A percentile compares a stretch with the other conserved stretches of the same genome.
Conservation (phyloP, 2,797 vertebrate genomes). For the Pteronotus mesoamericanus region DNA sequence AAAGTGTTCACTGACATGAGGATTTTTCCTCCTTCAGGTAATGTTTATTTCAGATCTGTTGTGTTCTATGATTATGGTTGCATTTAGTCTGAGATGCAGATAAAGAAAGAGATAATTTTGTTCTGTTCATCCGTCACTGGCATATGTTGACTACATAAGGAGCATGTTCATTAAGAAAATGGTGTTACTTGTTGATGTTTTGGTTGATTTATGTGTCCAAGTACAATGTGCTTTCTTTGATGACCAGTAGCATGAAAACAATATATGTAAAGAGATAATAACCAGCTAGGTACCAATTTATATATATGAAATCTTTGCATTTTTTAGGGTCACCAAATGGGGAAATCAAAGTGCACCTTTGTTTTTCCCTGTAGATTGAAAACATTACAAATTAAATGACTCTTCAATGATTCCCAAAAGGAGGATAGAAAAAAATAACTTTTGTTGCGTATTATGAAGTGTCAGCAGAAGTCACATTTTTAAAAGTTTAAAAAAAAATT, state of each 20-base stretch:
- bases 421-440: background rate
- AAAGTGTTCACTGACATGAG: background rate
- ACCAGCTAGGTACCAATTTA: background rate
- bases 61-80: background rate
- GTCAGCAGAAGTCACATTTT: background rate
- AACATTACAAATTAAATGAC: slow-evolving; percentile 10
- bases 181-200: background rate
- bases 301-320: background rate
- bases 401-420: background rate
- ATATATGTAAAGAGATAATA: background rate
- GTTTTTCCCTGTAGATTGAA: background rate
- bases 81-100: background rate
- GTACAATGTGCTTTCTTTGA: background rate
- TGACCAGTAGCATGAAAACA: background rate
- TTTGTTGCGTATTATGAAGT: background rate
- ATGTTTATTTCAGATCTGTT: background rate
- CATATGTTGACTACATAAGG: background rate
- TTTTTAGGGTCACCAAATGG: background rate
- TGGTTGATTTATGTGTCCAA: background rate
- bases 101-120: background rate
- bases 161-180: background rate
- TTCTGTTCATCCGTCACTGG: background rate
- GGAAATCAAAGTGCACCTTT: background rate
- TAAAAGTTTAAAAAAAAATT: background rate
- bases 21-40: background rate